Base-by-base conservation (phyloP, 2,797 vertebrate genomes). In the Apogon hyalosoma region DNA sequence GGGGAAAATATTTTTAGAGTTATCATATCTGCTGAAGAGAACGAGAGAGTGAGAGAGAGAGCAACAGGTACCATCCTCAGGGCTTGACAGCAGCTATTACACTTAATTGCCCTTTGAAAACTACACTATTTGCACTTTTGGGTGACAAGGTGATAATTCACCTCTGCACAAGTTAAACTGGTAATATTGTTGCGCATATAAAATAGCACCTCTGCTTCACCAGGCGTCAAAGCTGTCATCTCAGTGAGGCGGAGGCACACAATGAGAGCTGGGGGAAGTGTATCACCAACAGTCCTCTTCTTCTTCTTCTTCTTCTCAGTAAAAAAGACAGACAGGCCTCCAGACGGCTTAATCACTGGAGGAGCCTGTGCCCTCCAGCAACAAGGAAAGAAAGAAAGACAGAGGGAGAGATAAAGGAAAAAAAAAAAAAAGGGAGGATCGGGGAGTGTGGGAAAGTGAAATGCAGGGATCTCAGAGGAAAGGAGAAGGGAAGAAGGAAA, bases 81-180 rank as follows among this genome's bases (percentile, higher is more conserved):
- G 48, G 92, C 87, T 95, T 95, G 95, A 97, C 95, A 96, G 94
- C 93, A 91, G 95, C 95, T 95, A 96, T 96, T 95, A 96, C 93
- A 94, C 95, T 95, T 95, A 96, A 96, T 96, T 96, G 95, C 93
- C 88, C 93, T 95, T 93, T 92, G 94, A 94, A 96, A 95, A 86
- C 77, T 65, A 92, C 93, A 94, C 95, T 94, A 94, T 95, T 95
- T 95, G 94, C 86, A 83, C 93, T 93, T 90, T 89, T 88, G 94
- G 96, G 91, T 95, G 96, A 96, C 96, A 96, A 95, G 95, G 95
- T 92, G 95, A 94, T 96, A 96, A 97, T 97, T 96, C 95, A 96
- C 94, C 95, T 95, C 95, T 46, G 93, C 88, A 88, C 92, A 94
- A 94, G 95, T 94, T 94, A 94, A 95, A 94, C 91, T 79, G 93